Conservation (phyloP, 1,140 invertebrate species). For the Musca domestica region DNA sequence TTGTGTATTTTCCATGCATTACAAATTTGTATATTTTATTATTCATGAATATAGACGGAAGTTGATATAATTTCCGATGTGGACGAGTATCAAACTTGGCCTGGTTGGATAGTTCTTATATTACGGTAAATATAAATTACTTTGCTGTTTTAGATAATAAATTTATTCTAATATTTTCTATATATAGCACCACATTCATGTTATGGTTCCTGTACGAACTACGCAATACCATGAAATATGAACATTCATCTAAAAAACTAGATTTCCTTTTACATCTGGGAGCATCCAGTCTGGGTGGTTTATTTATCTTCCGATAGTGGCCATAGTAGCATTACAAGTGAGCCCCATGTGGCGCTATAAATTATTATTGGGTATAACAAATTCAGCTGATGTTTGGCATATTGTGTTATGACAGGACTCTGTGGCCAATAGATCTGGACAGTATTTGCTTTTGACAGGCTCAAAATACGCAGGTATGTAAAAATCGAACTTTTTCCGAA, state of each 20-base stretch:
- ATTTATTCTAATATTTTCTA: not conserved
- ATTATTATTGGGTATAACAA: constrained; percentile 88
- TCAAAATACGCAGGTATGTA: constrained; percentile 60
- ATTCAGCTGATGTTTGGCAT: constrained; percentile 92
- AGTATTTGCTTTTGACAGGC: constrained; percentile 81
- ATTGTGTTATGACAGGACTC: constrained; percentile 86
- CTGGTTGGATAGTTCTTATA: constrained; percentile 88
- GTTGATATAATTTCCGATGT: constrained; percentile 94
- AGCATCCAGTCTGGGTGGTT: constrained; percentile 96
- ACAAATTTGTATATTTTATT: constrained; percentile 1
- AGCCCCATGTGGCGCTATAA: constrained; percentile 95
- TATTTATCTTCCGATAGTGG: constrained; percentile 92
- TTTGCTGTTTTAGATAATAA: too few relatives aligned
- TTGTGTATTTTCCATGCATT: not conserved
- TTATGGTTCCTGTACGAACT: constrained; percentile 92
- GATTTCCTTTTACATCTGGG: constrained; percentile 95
- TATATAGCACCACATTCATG: constrained; percentile 80
- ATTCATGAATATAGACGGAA: constrained; percentile 77
- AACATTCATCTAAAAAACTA: constrained; percentile 85
- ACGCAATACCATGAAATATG: constrained; percentile 87
- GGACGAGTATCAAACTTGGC: constrained; percentile 96
- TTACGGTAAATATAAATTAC: constrained; percentile 41
- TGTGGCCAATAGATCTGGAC: constrained; percentile 91
- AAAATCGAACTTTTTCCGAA: too few relatives aligned
- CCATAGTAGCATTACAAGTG: constrained; percentile 88